These are phyloP conservation scores for Dilophus febrilis DNA, from an alignment of 2,888 invertebrate genomes.

Conservation along the genomic window DNA sequence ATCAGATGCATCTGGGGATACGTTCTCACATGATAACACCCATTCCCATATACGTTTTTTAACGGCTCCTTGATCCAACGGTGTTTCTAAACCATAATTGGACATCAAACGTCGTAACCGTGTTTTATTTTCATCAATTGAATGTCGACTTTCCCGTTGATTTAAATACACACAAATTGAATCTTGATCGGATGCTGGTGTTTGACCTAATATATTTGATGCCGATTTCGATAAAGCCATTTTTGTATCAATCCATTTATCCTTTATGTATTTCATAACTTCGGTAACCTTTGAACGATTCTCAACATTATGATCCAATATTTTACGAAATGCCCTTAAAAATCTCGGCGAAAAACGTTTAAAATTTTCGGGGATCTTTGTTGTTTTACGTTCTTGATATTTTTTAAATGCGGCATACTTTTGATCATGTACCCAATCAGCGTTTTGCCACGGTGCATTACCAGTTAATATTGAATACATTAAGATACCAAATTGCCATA, in stretches of 20 bases:
- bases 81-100: conserved; percentile 44
- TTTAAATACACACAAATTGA: conserved; percentile 35
- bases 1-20: conserved; percentile 18
- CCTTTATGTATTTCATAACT: conserved; percentile 41
- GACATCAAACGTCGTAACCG: conserved; percentile 36
- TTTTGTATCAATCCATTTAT: conserved; percentile 38
- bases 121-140: conserved; percentile 36
- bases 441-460: conserved; percentile 50
- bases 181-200: conserved; percentile 28
- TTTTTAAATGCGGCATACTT: conserved; percentile 47
- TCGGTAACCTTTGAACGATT: conserved; percentile 43
- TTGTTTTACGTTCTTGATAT: conserved; percentile 44
- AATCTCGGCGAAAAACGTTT: conserved; percentile 48
- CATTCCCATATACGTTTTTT: conserved; percentile 47
- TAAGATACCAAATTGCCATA: conserved; percentile 59
- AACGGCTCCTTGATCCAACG: conserved; percentile 41
- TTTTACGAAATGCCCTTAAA: conserved; percentile 49
- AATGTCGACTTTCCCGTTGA: conserved; percentile 33
- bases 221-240: conserved; percentile 35
- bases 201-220: conserved; percentile 23
- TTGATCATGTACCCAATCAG: conserved; percentile 54
- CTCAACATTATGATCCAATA: conserved; percentile 49
- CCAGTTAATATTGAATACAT: conserved; percentile 39
- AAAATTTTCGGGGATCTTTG: conserved; percentile 40
- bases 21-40: conserved; percentile 39